Evolutionary conservation across 2,797 vertebrate species (phyloP), one percentile per base, ranked within the genome.

Genomic region (Girardinus metallicus): DNA sequence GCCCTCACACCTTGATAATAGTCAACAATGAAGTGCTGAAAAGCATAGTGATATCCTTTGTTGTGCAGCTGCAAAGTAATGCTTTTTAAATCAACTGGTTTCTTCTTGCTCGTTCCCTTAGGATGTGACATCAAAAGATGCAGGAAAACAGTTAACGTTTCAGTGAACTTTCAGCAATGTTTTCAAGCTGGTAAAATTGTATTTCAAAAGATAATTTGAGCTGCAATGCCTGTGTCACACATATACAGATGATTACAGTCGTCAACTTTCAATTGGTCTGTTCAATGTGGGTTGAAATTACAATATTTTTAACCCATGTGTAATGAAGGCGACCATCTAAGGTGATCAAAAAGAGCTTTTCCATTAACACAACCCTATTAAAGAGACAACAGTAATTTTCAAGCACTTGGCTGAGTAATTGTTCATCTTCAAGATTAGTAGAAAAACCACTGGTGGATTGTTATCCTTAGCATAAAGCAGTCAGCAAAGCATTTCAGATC

Each of bases 1-100:
- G 94, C 89, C 91, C 94, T 96, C 94, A 95, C 96, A 95, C 95
- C 95, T 96, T 94, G 90, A 95, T 91, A 94, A 93, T 86, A 88
- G 85, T 83, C 85, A 89, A 94, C 95, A 95, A 95, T 90, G 82
- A 89, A 83, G 91, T 82, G 92, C 91, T 95, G 95, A 95, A 93
- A 95, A 92, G 90, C 91, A 74, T 76, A 76, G 83, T 90, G 89
- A 91, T 94, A 87, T 94, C 94, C 94, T 96, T 95, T 96, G 95
- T 95, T 90, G 86, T 81, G 89, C 93, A 93, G 93, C 94, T 95
- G 94, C 93, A 93, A 88, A 94, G 89, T 78, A 83, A 89, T 90
- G 89, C 91, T 92, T 93, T 93, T 88, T 89, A 92, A 93, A 89
- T 81, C 86, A 85, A 36, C 88, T 55, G 89, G 89, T 93, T 94